A percentile compares a stretch with the other conserved stretches of the same genome.
Evolutionary conservation across 2,797 vertebrate genomes (phyloP).

Genomic region (Oceanodroma leucorhoa): DNA sequence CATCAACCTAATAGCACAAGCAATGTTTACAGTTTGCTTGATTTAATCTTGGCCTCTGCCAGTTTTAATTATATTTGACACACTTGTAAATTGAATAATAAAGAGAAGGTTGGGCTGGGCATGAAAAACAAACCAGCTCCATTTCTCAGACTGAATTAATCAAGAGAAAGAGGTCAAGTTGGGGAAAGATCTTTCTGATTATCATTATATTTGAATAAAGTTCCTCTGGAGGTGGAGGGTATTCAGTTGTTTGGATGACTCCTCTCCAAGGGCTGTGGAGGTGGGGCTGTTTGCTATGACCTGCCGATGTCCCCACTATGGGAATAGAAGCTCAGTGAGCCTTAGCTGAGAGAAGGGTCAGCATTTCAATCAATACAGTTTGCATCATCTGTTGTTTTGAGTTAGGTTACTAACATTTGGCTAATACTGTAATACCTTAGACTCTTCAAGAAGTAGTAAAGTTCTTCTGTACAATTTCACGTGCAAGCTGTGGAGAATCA

Average conservation of each 20-base stretch:
- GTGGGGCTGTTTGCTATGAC: background rate
- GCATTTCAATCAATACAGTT: background rate
- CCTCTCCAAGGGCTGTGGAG: background rate
- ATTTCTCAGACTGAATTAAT: background rate
- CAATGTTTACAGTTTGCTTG: constrained; percentile 22
- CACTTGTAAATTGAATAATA: constrained; percentile 23
- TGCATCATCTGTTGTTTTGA: background rate
- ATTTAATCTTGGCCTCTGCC: constrained; percentile 6
- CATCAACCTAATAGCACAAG: background rate
- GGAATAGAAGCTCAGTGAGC: background rate
- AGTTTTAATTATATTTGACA: constrained; percentile 29
- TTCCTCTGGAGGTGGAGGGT: background rate
- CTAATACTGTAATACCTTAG: background rate
- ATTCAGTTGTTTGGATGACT: background rate
- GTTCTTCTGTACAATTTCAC: background rate
- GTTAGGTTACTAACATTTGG: background rate
- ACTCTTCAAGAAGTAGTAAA: background rate
- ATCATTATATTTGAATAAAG: background rate
- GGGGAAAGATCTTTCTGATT: background rate
- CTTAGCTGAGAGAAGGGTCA: background rate
- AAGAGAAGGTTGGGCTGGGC: background rate
- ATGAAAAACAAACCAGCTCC: background rate
- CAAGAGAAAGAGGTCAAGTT: background rate
- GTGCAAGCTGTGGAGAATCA: background rate
- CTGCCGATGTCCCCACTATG: fast-evolving